These are phyloP conservation scores for Stomatorhinus ivindoensis DNA, from an alignment of 2,113 vertebrate species.

Conservation along the genomic window DNA sequence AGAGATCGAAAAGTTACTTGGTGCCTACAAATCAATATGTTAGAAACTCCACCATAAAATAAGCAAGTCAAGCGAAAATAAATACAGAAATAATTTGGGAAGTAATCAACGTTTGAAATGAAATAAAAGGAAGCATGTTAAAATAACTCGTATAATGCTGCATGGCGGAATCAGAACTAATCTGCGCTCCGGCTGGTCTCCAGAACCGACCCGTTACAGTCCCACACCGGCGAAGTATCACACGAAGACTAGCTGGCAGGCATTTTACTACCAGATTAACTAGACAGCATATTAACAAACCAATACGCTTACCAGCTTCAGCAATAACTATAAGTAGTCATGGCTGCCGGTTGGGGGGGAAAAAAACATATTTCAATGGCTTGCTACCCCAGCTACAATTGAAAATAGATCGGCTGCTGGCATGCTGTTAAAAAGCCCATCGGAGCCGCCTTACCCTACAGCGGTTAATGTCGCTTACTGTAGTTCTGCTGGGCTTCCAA, in stretches of 20 bases:
- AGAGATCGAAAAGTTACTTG: not conserved
- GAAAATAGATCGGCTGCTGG: not conserved
- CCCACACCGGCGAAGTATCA: not conserved
- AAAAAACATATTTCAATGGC: not conserved
- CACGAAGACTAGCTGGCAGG: not conserved
- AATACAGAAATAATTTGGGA: not conserved
- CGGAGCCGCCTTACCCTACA: conserved; percentile 26
- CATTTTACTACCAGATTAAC: not conserved
- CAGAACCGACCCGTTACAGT: not conserved
- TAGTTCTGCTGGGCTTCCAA: not conserved
- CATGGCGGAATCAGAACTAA: not conserved
- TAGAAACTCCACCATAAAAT: not conserved
- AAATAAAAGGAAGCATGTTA: not conserved
- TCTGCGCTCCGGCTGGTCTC: not conserved
- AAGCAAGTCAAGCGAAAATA: not conserved
- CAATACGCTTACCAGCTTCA: not conserved
- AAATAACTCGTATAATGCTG: not conserved
- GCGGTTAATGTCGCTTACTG: conserved; percentile 14
- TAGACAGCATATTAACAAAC: not conserved
- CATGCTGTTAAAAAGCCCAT: not conserved
- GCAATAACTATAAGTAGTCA: not conserved
- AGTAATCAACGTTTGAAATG: not conserved
- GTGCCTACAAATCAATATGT: not conserved
- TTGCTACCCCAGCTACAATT: not conserved
- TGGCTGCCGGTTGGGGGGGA: not conserved